Evolutionary conservation across 2,888 invertebrate genomes (phyloP).

Genomic region (Pocota personata): DNA sequence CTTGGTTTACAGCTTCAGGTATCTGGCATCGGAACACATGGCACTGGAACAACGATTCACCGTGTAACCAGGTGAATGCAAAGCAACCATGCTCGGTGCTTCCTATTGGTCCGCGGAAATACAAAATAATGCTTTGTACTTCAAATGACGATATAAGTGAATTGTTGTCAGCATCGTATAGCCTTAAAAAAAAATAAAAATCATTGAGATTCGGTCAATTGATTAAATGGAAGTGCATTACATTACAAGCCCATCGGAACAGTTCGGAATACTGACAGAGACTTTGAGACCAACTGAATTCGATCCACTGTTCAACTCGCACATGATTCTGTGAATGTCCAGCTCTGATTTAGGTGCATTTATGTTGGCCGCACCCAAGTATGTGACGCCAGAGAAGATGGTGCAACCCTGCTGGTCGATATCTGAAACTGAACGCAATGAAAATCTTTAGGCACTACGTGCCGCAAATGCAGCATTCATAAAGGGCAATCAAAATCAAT

Average conservation of each 20-base stretch:
- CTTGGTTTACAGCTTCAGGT: conserved; percentile 93
- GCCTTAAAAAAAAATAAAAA: conserved; percentile 82
- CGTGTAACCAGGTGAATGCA: conserved; percentile 98
- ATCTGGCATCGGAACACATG: conserved; percentile 98
- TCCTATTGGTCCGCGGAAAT: conserved; percentile 93
- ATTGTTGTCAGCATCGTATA: conserved; percentile 91
- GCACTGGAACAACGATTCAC: conserved; percentile 97
- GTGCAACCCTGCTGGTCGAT: conserved; percentile 95
- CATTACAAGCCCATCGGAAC: conserved; percentile 96
- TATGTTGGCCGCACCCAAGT: conserved; percentile 95
- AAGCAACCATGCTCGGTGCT: conserved; percentile 96
- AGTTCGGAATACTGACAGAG: conserved; percentile 95
- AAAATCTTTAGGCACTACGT: conserved; percentile 17
- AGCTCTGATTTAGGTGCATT: conserved; percentile 95
- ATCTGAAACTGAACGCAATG: conserved; percentile 86
- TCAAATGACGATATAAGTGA: conserved; percentile 93
- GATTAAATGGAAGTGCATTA: conserved; percentile 82
- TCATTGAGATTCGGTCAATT: neutral
- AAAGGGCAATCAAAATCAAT: conserved; percentile 61
- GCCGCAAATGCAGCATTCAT: conserved; percentile 2
- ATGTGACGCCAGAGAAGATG: conserved; percentile 95
- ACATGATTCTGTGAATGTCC: conserved; percentile 97
- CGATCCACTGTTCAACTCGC: conserved; percentile 90
- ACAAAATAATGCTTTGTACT: conserved; percentile 96
- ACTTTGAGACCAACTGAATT: conserved; percentile 90